Percentiles rank a stretch among this genome's conserved stretches.
Evolutionary conservation across 1,140 invertebrate species (phyloP).

Genomic region (Drosophila guanche): DNA sequence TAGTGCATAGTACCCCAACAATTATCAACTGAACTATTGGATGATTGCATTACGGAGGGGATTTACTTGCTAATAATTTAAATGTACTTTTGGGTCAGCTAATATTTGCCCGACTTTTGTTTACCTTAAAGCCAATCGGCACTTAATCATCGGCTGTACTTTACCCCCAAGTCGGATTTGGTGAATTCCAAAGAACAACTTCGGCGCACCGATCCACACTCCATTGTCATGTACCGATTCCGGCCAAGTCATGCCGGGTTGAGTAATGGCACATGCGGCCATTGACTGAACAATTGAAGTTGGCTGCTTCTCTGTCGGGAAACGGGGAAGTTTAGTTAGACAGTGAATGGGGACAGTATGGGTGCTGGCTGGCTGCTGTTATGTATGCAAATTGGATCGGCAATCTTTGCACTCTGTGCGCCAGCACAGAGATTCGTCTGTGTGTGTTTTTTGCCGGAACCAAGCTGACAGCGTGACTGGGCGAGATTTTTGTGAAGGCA

Average conservation of each 20-base stretch:
- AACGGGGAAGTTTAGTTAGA: constrained; percentile 37
- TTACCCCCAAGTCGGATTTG: constrained; percentile 48
- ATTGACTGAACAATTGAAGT: constrained; percentile 53
- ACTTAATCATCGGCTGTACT: constrained; percentile 47
- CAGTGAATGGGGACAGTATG: neutral
- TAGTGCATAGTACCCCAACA: neutral
- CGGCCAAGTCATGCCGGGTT: constrained; percentile 60
- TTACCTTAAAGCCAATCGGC: constrained; percentile 23
- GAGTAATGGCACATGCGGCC: constrained; percentile 59
- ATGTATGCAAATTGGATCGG: constrained; percentile 47
- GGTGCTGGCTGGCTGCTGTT: constrained; percentile 8
- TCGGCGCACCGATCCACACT: constrained; percentile 6
- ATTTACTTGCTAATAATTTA: neutral
- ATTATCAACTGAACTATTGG: constrained; percentile 22
- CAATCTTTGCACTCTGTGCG: constrained; percentile 21
- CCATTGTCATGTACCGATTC: constrained; percentile 8
- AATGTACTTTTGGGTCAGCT: constrained; percentile 2
- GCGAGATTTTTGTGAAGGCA: constrained; percentile 17
- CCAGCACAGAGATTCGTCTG: no score
- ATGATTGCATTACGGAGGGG: constrained; percentile 18
- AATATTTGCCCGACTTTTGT: constrained; percentile 5
- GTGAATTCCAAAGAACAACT: constrained; percentile 58
- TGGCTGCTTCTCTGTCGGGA: constrained; percentile 6
- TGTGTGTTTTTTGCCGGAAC: constrained; percentile 32
- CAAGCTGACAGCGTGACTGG: constrained; percentile 54